Evolutionary conservation across 2,888 invertebrate species (phyloP).

Genomic region (Apotomis turbidana): DNA sequence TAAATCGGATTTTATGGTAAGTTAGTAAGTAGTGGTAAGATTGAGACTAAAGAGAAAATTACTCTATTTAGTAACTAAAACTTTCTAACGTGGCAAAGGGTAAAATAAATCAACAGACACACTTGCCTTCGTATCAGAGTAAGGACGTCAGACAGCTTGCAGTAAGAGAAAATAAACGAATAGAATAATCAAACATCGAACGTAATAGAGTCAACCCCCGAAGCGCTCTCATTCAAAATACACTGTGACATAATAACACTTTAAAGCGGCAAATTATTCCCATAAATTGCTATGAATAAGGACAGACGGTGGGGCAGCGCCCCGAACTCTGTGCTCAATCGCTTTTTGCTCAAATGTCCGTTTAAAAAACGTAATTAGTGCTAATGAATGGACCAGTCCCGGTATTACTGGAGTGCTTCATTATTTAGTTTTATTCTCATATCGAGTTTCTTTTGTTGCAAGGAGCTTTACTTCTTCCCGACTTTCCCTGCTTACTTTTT

Average conservation of each 20-base stretch:
- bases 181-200: too few species aligned
- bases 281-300: conserved; percentile 4
- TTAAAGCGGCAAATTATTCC: not conserved
- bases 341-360: conserved; percentile 21
- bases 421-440: not conserved
- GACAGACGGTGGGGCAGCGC: not conserved
- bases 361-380: conserved; percentile 24
- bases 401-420: not conserved
- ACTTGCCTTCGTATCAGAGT: too few species aligned
- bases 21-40: too few species aligned
- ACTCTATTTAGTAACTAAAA: too few species aligned
- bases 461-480: not conserved
- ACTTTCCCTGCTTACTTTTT: not conserved
- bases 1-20: too few species aligned
- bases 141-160: too few species aligned
- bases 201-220: not conserved
- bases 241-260: not conserved
- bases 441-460: not conserved
- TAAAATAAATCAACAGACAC: too few species aligned
- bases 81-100: too few species aligned
- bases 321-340: not conserved
- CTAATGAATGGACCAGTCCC: conserved; percentile 18
- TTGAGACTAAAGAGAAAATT: too few species aligned
- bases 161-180: too few species aligned
- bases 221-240: not conserved